Percentiles rank a stretch among this genome's conserved stretches.
Evolutionary conservation across 2,113 vertebrate genomes (phyloP).

Genomic region (Melanocharis versteri): DNA sequence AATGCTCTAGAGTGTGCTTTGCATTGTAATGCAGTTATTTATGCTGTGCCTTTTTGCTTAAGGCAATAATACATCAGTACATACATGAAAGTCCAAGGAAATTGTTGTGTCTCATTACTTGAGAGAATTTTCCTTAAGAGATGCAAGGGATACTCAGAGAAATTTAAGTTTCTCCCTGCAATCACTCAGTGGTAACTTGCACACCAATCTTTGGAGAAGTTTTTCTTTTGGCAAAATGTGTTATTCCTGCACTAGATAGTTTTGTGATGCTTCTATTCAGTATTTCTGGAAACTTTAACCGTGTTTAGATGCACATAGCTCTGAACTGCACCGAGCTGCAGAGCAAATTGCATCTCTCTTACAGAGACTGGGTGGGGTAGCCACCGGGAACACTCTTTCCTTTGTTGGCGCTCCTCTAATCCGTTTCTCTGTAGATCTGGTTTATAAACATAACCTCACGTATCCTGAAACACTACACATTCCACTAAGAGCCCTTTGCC

Average conservation of each 20-base stretch:
- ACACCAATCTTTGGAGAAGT: not conserved
- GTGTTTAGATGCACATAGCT: not conserved
- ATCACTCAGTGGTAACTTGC: not conserved
- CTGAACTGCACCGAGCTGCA: rapidly evolving
- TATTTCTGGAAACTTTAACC: not conserved
- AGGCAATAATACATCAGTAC: not conserved
- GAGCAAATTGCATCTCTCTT: not conserved
- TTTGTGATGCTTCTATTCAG: not conserved
- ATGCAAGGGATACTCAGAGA: not conserved
- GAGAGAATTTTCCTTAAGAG: not conserved
- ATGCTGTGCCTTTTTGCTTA: not conserved
- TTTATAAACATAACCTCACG: not conserved
- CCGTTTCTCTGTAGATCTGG: not conserved
- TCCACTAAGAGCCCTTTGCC: not conserved
- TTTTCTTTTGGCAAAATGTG: not conserved
- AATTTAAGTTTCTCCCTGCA: not conserved
- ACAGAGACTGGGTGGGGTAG: not conserved
- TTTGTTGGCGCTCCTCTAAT: not conserved
- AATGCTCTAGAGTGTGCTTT: not conserved
- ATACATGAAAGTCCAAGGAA: not conserved
- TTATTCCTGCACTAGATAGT: not conserved
- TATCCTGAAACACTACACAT: not conserved
- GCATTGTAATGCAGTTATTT: slow-evolving; percentile 66
- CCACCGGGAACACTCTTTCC: not conserved
- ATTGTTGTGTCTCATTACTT: not conserved